Base-by-base conservation (phyloP, 2,113 vertebrate species). In the Odobenus rosmarus region DNA sequence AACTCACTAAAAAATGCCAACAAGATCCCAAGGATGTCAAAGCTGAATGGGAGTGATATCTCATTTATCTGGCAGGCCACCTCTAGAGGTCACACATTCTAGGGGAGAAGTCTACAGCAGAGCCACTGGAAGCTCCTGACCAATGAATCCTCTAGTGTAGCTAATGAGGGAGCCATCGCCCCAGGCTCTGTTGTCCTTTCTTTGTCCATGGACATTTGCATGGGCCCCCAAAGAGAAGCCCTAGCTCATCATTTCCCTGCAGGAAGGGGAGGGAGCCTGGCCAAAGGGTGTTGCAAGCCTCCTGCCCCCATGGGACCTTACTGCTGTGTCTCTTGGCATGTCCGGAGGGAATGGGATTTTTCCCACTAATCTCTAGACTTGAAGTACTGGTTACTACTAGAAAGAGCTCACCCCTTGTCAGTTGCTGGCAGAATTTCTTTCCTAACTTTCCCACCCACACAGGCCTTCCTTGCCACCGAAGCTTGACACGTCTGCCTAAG, bases 351-450 rank as follows among this genome's bases (percentile, higher is more conserved):
- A 31, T 83, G 19, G 55, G 49, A 97, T 79, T 82, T 79, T 88
- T 33, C 61, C 91, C 39, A 67, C 33, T 57, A 49, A 57, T 59
- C 53, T 93, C 82, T 61, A 95, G 69, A 93, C 0, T 26, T 31
- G 24, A 90, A 74, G 53, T 95, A 3, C 49, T 33, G 24, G 11
- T 51, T 90, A 18, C n/a, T 69, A 12, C 39, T 36, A 57, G 61
- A 92, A 91, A 96, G 26, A 69, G 21, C n/a, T 57, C 46, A 26
- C 31, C 80, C 64, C 53, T 61, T 94, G 8, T 79, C 46, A 88
- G 90, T 64, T 72, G 18, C 33, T 93, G 77, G 59, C 39, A 89
- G 71, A 79, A 83, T 93, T 94, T 64, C 28, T 61, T 93, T 83
- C 55, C 42, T 83, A 83, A 96, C 51, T 28, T 88, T 24, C 36